These are phyloP conservation scores for Lagopus muta DNA, from an alignment of 2,113 vertebrate genomes.

Conservation along the genomic window DNA sequence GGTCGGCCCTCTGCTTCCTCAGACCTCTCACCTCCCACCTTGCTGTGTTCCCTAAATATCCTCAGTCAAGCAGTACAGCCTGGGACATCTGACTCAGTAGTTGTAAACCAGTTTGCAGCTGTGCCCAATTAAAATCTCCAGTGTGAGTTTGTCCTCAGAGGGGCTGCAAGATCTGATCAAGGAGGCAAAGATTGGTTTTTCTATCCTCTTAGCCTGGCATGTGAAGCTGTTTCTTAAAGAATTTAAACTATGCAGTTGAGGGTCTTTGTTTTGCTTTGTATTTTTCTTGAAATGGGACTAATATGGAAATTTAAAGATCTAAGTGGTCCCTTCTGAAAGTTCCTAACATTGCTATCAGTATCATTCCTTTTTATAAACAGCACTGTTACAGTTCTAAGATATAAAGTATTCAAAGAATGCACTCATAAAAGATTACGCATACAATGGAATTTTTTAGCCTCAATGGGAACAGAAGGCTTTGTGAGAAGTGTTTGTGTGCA, in stretches of 20 bases:
- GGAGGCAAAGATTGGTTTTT: conserved; percentile 69
- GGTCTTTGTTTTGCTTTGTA: conserved; percentile 66
- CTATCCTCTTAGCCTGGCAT: conserved; percentile 79
- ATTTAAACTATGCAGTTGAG: conserved; percentile 82
- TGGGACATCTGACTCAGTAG: not conserved
- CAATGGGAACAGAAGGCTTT: conserved; percentile 72
- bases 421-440: conserved; percentile 77
- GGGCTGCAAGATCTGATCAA: conserved; percentile 68
- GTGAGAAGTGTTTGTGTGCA: conserved; percentile 37
- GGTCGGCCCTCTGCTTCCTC: not conserved
- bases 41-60: not conserved
- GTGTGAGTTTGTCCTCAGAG: conserved; percentile 56
- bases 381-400: conserved; percentile 76
- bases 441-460: conserved; percentile 79
- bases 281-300: conserved; percentile 79
- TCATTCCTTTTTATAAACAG: conserved; percentile 81
- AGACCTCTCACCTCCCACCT: not conserved
- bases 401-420: conserved; percentile 83
- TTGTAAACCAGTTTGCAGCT: not conserved
- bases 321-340: conserved; percentile 80
- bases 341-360: conserved; percentile 81
- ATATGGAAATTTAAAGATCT: conserved; percentile 84
- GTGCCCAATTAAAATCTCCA: not conserved
- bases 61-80: not conserved
- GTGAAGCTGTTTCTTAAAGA: conserved; percentile 78